phyloP scores from a whole-genome alignment of 2,888 invertebrate genomes.

The Oxyteleia sp. region DNA sequence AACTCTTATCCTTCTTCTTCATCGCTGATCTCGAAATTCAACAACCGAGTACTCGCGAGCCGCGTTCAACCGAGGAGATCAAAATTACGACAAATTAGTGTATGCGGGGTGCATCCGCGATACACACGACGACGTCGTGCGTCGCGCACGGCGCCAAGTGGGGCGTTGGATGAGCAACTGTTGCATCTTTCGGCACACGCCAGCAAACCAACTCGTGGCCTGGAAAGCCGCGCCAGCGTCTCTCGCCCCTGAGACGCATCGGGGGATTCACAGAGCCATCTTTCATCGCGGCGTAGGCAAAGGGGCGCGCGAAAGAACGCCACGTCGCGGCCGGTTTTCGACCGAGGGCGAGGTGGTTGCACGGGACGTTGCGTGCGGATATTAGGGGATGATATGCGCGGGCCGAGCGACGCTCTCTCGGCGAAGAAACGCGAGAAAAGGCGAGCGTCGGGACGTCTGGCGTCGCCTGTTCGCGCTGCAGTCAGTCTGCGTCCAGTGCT shows the following conservation, averaged over 20 bases:
- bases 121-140: constrained; percentile 39
- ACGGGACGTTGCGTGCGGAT: constrained; percentile 69
- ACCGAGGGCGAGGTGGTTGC: constrained; percentile 15
- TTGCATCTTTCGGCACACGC: constrained; percentile 74
- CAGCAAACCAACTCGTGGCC: constrained; percentile 38
- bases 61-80: neutral
- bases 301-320: constrained; percentile 67
- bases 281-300: constrained; percentile 72
- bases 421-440: constrained; percentile 79
- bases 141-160: constrained; percentile 41
- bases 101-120: constrained; percentile 20
- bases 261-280: constrained; percentile 73
- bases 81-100: constrained; percentile 21
- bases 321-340: constrained; percentile 50
- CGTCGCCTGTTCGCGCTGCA: constrained; percentile 77
- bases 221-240: constrained; percentile 51
- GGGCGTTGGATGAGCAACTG: constrained; percentile 75
- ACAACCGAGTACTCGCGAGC: too few relatives aligned
- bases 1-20: too few relatives aligned
- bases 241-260: constrained; percentile 46
- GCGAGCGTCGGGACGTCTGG: constrained; percentile 73
- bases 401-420: constrained; percentile 76
- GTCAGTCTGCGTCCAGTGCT: constrained; percentile 68
- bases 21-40: too few relatives aligned
- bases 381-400: constrained; percentile 79